These are phyloP conservation scores for Bedellia somnulentella DNA, from an alignment of 2,888 invertebrate species.

Conservation along the genomic window DNA sequence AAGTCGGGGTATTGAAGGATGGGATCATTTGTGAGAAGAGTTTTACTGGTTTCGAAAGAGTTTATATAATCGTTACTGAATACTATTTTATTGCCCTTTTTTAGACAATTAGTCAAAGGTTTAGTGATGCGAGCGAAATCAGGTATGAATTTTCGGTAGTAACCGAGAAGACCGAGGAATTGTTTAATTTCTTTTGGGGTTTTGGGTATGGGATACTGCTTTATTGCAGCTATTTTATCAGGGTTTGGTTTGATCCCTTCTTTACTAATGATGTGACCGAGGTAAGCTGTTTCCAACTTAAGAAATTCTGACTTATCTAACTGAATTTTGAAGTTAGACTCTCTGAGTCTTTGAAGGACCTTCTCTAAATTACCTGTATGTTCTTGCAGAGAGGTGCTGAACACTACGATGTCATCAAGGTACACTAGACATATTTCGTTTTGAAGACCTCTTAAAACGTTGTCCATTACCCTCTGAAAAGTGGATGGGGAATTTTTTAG, in stretches of 20 bases:
- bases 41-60: slow-evolving; percentile 13
- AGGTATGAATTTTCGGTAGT: slow-evolving; percentile 14
- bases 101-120: no score
- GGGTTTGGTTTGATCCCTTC: no score
- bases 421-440: slow-evolving; percentile 20
- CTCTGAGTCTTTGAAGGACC: slow-evolving; percentile 12
- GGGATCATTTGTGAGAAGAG: slow-evolving; percentile 16
- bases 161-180: slow-evolving; percentile 14
- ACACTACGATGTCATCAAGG: no score
- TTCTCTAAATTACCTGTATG: slow-evolving; percentile 9
- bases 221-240: slow-evolving; percentile 15
- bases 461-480: no score
- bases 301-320: slow-evolving; percentile 13
- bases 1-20: slow-evolving; percentile 25
- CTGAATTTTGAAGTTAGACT: slow-evolving; percentile 13
- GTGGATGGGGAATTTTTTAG: no score
- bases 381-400: slow-evolving; percentile 12
- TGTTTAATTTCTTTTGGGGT: slow-evolving; percentile 15
- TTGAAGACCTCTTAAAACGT: slow-evolving; percentile 19
- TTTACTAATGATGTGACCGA: slow-evolving; percentile 5
- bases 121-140: no score
- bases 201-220: slow-evolving; percentile 13
- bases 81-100: slow-evolving; percentile 11
- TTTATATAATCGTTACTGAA: slow-evolving; percentile 10
- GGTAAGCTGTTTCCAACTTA: slow-evolving; percentile 10